Percentiles rank a stretch among this genome's conserved stretches.
These are phyloP conservation scores for Drosophila persimilis DNA, from an alignment of 1,140 invertebrate genomes.

Conservation along the genomic window DNA sequence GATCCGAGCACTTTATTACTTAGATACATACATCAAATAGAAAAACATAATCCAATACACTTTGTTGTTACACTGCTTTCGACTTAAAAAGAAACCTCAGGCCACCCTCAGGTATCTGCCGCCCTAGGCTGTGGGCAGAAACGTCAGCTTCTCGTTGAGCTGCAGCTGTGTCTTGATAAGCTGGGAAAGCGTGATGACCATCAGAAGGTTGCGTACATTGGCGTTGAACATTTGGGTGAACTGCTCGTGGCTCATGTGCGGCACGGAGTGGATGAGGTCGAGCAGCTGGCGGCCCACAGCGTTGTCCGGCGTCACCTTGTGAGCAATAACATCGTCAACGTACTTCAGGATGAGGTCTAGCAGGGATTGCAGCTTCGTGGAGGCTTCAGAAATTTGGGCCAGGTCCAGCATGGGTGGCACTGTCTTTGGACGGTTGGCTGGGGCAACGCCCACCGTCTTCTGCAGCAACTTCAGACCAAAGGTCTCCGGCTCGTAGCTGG, in stretches of 20 bases:
- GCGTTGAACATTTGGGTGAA: constrained; percentile 98
- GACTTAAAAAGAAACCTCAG: constrained; percentile 39
- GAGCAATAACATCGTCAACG: constrained; percentile 93
- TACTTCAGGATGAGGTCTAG: constrained; percentile 93
- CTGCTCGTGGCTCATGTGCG: constrained; percentile 94
- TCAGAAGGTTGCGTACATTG: constrained; percentile 97
- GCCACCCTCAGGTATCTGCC: background rate
- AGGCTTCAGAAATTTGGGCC: constrained; percentile 92
- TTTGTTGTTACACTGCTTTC: constrained; percentile 58
- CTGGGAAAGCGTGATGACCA: constrained; percentile 97
- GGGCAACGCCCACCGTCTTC: constrained; percentile 87
- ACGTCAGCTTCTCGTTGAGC: constrained; percentile 96
- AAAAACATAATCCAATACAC: constrained; percentile 59
- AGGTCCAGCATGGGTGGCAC: constrained; percentile 94
- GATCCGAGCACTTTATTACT: constrained; percentile 61
- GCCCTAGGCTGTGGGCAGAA: constrained; percentile 85
- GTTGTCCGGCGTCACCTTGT: constrained; percentile 89
- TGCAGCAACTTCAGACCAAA: constrained; percentile 91
- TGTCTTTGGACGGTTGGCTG: constrained; percentile 84
- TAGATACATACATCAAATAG: constrained; percentile 35
- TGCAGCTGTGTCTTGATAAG: constrained; percentile 98
- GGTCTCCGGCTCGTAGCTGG: constrained; percentile 94
- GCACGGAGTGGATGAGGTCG: constrained; percentile 94
- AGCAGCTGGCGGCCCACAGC: constrained; percentile 93
- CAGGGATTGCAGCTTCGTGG: constrained; percentile 89